Evolutionary conservation across 1,140 invertebrate species (phyloP).

Genomic region (Lethrus apterus): DNA sequence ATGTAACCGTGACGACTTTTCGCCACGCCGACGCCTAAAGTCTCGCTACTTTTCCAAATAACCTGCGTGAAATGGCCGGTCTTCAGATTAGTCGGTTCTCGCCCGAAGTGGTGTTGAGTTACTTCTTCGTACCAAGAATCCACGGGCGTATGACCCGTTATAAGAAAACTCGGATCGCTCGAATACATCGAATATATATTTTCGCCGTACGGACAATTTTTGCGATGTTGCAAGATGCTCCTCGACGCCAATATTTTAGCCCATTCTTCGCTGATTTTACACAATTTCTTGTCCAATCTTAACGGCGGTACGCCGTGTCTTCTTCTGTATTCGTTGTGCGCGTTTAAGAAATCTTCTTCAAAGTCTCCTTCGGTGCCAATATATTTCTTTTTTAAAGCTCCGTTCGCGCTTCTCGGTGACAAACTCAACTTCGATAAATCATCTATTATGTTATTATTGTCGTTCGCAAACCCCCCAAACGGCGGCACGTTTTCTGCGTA

Average conservation of each 20-base stretch:
- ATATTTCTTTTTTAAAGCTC: neutral
- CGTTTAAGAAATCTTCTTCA: conserved; percentile 43
- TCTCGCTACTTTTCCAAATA: conserved; percentile 69
- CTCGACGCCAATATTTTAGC: conserved; percentile 63
- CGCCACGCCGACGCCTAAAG: conserved; percentile 71
- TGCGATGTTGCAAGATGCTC: conserved; percentile 65
- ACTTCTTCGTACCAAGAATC: conserved; percentile 65
- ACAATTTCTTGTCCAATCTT: conserved; percentile 46
- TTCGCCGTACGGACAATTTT: conserved; percentile 69
- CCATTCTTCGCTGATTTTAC: conserved; percentile 74
- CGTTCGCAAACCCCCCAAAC: conserved; percentile 19
- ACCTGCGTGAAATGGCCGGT: conserved; percentile 71
- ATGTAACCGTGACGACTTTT: conserved; percentile 61
- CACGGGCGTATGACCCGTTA: conserved; percentile 61
- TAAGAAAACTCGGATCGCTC: conserved; percentile 58
- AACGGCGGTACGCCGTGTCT: conserved; percentile 62
- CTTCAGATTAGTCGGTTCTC: conserved; percentile 57
- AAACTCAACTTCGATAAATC: neutral
- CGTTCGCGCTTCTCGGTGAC: neutral
- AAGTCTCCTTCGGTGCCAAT: conserved; percentile 3
- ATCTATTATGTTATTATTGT: conserved; percentile 18
- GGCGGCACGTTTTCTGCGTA: conserved; percentile 53
- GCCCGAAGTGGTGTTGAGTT: conserved; percentile 51
- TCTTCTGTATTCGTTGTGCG: conserved; percentile 69
- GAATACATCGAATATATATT: conserved; percentile 74